Conservation (phyloP, 1,140 invertebrate species). For the Theocolax elegans region DNA sequence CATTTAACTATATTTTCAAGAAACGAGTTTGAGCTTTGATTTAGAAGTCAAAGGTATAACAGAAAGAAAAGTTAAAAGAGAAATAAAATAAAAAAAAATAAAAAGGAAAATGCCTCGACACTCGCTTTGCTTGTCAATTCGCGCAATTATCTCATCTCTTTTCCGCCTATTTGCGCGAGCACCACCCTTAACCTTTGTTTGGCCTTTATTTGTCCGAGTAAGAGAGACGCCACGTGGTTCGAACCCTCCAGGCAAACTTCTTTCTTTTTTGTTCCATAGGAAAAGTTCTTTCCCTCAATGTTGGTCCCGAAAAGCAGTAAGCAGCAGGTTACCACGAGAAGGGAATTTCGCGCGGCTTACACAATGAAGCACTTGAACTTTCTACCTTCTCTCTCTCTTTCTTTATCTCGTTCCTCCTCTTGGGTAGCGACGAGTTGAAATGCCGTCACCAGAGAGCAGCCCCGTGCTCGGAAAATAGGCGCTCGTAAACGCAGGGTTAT, state of each 20-base stretch:
- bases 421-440: no score
- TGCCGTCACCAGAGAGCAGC: no score
- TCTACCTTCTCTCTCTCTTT: neutral
- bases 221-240: neutral
- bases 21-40: no score
- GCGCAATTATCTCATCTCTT: slow-evolving; percentile 5
- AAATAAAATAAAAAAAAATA: no score
- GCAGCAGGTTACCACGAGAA: neutral
- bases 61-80: no score
- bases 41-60: no score
- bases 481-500: no score
- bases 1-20: no score
- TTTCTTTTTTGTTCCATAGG: neutral
- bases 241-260: neutral
- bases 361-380: slow-evolving; percentile 20
- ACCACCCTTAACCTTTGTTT: neutral
- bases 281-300: slow-evolving; percentile 5
- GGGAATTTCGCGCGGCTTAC: neutral
- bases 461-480: no score
- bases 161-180: neutral
- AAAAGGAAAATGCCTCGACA: no score
- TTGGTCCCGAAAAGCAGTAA: neutral
- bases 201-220: neutral
- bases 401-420: neutral
- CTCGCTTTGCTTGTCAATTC: no score